Evolutionary conservation across 2,888 invertebrate genomes (phyloP), one percentile per base, ranked within the genome.

Genomic region (Marasmarcha lunaedactyla): DNA sequence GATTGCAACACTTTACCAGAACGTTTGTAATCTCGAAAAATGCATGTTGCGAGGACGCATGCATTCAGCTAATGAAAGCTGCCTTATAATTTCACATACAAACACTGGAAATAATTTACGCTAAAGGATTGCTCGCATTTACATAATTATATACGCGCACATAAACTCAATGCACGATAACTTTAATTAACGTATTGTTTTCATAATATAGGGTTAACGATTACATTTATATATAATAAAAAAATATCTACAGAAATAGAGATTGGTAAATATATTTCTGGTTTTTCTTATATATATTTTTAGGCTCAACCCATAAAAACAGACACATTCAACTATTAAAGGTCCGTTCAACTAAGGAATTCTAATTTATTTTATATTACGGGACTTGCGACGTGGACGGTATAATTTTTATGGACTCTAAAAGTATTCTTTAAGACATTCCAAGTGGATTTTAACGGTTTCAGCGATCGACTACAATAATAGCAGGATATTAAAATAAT

Each of bases 161-260:
- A 72, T 76, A 76, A 77, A 76, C 66, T 70, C 67, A 61, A 64
- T 62, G 68, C 71, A 66, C 72, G 77, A 76, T 77, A 74, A 72
- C 64, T 63, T 50, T 57, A 69, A 73, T 74, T 73, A 73, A 74
- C 74, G 67, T 62, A 30, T 30, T 3, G 20, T 3, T 20, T 20
- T 20, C 3, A 20, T 20, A 20, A 20, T 20, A 7, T 20, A 20
- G 7, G 20, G 3, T 3, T 20, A 7, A 5, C 4, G 20, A 7
- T 7, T 20, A 20, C 20, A 20, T 20, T 20, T 7, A 20, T 20
- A 20, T 20, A 5, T 7, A 20, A 20, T 20, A 20, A 20, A 20
- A 3, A 20, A 20, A 20, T 5, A 7, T 20, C 7, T 20, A 20
- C 7, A 5, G n/a, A n/a, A n/a, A n/a, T n/a, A n/a, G n/a, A n/a